Base-by-base conservation (phyloP, 2,888 invertebrate species). In the Chalcosyrphus nemorum region DNA sequence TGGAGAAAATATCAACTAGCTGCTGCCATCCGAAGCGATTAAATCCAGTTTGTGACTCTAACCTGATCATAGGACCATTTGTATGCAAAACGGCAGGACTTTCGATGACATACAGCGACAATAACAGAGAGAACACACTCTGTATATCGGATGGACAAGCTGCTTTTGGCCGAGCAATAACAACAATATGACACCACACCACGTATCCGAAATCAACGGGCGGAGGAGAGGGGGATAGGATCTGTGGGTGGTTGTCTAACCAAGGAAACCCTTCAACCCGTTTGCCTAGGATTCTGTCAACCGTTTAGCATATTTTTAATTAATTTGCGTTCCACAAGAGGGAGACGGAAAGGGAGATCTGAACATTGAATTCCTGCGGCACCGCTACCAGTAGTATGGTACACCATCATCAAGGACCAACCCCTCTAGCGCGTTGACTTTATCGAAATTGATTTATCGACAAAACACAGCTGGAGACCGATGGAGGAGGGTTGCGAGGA, bases 401-500 rank as follows among this genome's bases (percentile, higher is more conserved):
- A 50, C 61, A 45, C 63, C 76, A 63, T 63, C 72, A 63, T 63
- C 56, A 56, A 54, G 45, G 43, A 43, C 43, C n/a, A 35, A 50
- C 9, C 65, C 24, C 45, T 27, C 56, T 4, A 11, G 61, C 61
- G 35, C 45, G 72, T 50, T 84, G 72, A 74, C 78, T 84, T 68
- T 68, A 84, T 84, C 78, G 82, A 78, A 84, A 84, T 84, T 84
- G 82, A 84, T 84, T 84, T 84, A 84, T 84, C 78, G 82, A 84
- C 82, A 84, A 84, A 84, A 80, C 80, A 82, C 78, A 76, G 76
- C 72, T 74, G 68, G n/a, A n/a, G n/a, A n/a, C n/a, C n/a, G 68
- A 38, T 19, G 29, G 17, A 41, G 7, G 61, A 38, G 27, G 35
- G 17, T 47, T 38, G 41, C n/a, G n/a, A n/a, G n/a, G n/a, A 35